Percentiles rank a stretch among this genome's conserved stretches.
Conservation (phyloP, 2,888 invertebrate genomes). For the Caenorhabditis angaria region DNA sequence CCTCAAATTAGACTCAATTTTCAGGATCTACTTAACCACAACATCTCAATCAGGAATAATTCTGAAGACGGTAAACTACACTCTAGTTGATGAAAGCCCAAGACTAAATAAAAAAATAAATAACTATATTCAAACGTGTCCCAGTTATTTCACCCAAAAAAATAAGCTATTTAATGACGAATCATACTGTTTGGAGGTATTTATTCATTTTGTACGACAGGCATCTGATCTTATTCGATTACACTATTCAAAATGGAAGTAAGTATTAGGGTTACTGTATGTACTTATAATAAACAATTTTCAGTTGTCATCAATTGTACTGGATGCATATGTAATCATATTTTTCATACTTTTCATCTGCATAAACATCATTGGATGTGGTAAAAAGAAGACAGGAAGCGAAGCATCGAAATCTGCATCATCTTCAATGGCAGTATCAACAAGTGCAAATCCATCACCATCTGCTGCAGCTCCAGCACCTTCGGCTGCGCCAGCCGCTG, state of each 20-base stretch:
- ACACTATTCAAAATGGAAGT: conserved; percentile 1
- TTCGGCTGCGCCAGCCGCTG: neutral
- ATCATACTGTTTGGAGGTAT: no score
- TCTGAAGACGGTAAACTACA: no score
- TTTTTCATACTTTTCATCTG: neutral
- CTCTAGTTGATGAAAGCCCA: no score
- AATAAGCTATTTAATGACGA: neutral
- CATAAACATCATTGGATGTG: neutral
- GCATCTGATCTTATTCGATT: neutral
- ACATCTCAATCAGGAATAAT: no score
- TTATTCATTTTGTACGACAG: conserved; percentile 2
- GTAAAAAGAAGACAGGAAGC: neutral
- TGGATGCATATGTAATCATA: neutral
- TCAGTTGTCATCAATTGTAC: neutral
- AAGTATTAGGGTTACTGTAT: neutral
- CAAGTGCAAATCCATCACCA: neutral
- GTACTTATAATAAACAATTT: neutral
- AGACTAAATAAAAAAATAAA: no score
- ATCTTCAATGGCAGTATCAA: no score
- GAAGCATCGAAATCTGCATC: neutral
- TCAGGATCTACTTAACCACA: no score
- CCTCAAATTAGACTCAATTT: no score
- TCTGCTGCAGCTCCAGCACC: neutral
- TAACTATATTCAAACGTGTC: no score
- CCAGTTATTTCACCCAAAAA: neutral